Evolutionary conservation across 2,113 vertebrate genomes (phyloP), one percentile per base, ranked within the genome.

Genomic region (Crotalus horridus): DNA sequence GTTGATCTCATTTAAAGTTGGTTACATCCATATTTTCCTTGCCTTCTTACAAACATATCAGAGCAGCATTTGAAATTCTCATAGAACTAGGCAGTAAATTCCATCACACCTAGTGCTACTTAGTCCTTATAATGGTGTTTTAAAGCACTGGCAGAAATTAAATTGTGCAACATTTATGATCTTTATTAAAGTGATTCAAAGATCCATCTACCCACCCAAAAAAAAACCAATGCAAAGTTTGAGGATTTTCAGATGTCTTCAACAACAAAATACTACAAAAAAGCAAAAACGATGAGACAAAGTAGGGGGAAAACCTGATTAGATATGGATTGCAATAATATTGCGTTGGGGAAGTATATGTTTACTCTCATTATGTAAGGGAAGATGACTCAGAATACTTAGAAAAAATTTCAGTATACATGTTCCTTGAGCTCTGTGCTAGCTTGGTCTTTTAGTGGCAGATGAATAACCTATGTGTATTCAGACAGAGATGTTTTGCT

Each of bases 401-500:
- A 85, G 64, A 85, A 85, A 92, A 92, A 55, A 88, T 4, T 89
- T 54, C 54, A 64, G 8, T 33, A 58, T 48, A 29, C 2, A 5
- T 33, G 64, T 48, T 64, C 87, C 64, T 81, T 39, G 26, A 29
- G 53, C 91, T 64, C 86, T 92, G 46, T 53, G 58, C 64, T 58
- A 69, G 87, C 64, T 85, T 92, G 56, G 43, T 39, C 4, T 88
- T 92, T 88, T 69, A 33, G 64, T 56, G 53, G 39, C 87, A 92
- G 87, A 64, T 54, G 89, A 89, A 46, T 58, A 29, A 64, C 64
- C 23, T 58, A 21, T 92, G 91, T 85, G 87, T 92, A 89, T 58
- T 85, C 91, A 92, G 87, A 15, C 89, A 10, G 0, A 23, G 59
- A 26, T 93, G 53, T 58, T 69, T 88, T 64, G 6, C 43, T 93